Conservation (phyloP, 2,888 invertebrate species). For the Escarpia spicata region DNA sequence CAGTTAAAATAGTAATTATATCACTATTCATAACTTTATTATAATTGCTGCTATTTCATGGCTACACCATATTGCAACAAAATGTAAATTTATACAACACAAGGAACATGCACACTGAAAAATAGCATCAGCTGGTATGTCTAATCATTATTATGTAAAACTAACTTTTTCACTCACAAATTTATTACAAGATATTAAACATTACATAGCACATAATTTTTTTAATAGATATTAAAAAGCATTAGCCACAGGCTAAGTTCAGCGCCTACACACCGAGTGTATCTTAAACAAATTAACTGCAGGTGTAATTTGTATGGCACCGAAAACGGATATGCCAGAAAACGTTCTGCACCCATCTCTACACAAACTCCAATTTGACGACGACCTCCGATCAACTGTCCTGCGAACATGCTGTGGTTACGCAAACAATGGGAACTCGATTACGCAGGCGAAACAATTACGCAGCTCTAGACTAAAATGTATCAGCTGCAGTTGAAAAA, state of each 20-base stretch:
- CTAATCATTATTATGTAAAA: background rate
- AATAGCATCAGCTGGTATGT: background rate
- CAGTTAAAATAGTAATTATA: background rate
- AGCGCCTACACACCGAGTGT: background rate
- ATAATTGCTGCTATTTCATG: background rate
- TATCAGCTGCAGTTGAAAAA: background rate
- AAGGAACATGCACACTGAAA: background rate
- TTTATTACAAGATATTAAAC: background rate
- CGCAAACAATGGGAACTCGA: background rate
- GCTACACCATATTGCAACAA: background rate
- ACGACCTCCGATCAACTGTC: background rate
- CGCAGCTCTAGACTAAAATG: background rate
- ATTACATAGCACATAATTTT: background rate
- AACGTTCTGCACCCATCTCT: background rate
- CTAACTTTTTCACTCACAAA: background rate
- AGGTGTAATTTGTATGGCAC: background rate
- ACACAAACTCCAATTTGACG: background rate
- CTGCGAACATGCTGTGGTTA: background rate
- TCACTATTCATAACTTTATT: background rate
- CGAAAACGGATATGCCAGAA: background rate
- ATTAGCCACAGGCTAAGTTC: background rate
- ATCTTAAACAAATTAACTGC: background rate
- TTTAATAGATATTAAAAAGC: background rate
- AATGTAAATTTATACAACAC: background rate
- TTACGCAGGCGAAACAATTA: background rate